Evolutionary conservation across 2,113 vertebrate genomes (phyloP).

Genomic region (Cheirogaleus medius): DNA sequence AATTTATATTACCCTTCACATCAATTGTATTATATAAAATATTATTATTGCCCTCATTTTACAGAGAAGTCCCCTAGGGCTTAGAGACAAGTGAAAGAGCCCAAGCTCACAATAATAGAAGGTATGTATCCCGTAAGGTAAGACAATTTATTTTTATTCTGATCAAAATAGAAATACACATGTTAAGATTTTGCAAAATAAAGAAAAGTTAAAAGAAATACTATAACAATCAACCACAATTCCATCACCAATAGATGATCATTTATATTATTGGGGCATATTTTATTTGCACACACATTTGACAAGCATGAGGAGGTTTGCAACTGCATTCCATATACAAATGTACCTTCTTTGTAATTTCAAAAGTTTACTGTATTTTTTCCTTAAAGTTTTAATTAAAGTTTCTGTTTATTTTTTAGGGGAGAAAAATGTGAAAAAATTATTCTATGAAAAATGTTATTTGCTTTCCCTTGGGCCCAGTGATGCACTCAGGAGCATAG

Average conservation of each 20-base stretch:
- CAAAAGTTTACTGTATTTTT: background rate
- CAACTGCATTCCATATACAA: background rate
- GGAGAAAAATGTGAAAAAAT: background rate
- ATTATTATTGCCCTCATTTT: background rate
- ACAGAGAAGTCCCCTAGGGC: background rate
- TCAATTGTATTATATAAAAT: background rate
- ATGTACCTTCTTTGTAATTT: background rate
- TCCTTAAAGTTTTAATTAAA: background rate
- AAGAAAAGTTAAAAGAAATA: background rate
- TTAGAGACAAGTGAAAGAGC: background rate
- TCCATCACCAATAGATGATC: background rate
- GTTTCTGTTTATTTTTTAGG: background rate
- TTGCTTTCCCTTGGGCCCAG: background rate
- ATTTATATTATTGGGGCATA: background rate
- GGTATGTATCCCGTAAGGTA: background rate
- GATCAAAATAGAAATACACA: background rate
- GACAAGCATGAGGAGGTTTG: background rate
- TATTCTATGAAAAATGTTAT: background rate
- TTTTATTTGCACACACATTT: background rate
- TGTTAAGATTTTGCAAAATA: background rate
- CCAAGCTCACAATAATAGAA: background rate
- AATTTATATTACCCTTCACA: background rate
- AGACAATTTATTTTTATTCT: background rate
- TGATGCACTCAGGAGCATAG: background rate
- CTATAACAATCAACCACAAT: background rate